A percentile compares a stretch with the other conserved stretches of the same genome.
These are phyloP conservation scores for Vidua chalybeata DNA, from an alignment of 2,113 vertebrate genomes.

Conservation along the genomic window DNA sequence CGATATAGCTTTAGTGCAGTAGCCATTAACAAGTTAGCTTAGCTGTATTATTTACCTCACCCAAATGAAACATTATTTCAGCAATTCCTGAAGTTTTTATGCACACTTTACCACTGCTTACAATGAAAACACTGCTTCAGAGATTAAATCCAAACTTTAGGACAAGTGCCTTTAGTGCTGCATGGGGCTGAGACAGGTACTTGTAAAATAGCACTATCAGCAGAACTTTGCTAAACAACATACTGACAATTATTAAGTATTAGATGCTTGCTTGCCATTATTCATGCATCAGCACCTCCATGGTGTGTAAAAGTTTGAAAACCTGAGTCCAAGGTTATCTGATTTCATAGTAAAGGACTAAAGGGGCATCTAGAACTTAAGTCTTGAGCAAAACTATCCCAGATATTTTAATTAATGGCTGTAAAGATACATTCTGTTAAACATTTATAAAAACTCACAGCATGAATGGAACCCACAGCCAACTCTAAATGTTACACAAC, in stretches of 20 bases:
- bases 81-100: not conserved
- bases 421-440: conserved; percentile 76
- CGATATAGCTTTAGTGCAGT: not conserved
- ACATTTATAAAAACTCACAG: conserved; percentile 76
- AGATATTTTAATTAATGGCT: conserved; percentile 73
- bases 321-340: conserved; percentile 66
- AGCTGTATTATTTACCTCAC: not conserved
- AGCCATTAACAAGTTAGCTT: not conserved
- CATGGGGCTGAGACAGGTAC: not conserved
- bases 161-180: not conserved
- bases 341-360: conserved; percentile 47
- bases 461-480: conserved; percentile 73
- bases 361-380: conserved; percentile 56
- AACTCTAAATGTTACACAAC: conserved; percentile 69
- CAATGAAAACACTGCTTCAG: not conserved
- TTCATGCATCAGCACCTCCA: conserved; percentile 69
- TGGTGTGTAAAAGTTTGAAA: conserved; percentile 58
- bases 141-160: conserved; percentile 19
- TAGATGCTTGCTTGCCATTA: conserved; percentile 66
- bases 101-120: not conserved
- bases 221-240: conserved; percentile 36
- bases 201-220: conserved; percentile 44
- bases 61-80: not conserved
- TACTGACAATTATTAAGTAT: conserved; percentile 35
- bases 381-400: conserved; percentile 57